phyloP scores from a whole-genome alignment of 1,140 invertebrate genomes.

The Hyphantria cunea region DNA sequence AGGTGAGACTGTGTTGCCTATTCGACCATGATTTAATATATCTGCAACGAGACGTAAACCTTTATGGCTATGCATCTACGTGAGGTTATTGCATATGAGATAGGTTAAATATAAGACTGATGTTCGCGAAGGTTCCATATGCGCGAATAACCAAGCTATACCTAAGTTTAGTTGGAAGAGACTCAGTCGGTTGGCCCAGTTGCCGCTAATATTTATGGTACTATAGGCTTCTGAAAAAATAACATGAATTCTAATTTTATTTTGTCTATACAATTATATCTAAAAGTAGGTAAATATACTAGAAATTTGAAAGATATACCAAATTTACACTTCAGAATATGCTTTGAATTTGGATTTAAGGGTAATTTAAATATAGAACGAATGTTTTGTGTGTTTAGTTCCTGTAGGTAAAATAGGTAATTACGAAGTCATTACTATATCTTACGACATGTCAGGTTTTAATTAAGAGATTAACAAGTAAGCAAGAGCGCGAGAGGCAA shows the following conservation, averaged over 20 bases:
- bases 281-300: too few relatives aligned
- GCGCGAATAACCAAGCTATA: too few relatives aligned
- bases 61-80: slow-evolving; percentile 50
- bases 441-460: slow-evolving; percentile 45
- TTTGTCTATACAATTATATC: too few relatives aligned
- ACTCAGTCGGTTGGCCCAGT: too few relatives aligned
- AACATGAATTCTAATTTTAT: too few relatives aligned
- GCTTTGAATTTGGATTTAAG: too few relatives aligned
- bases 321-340: too few relatives aligned
- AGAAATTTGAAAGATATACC: too few relatives aligned
- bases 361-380: too few relatives aligned
- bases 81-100: slow-evolving; percentile 50
- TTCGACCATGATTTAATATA: slow-evolving; percentile 44
- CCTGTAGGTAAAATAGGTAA: slow-evolving; percentile 1
- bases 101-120: slow-evolving; percentile 47
- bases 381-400: too few relatives aligned
- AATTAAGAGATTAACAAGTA: slow-evolving; percentile 75
- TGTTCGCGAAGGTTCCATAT: slow-evolving; percentile 10
- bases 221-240: too few relatives aligned
- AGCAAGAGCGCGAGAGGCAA: slow-evolving; percentile 56
- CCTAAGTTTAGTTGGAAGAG: neutral
- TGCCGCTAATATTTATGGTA: too few relatives aligned
- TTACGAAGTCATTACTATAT: slow-evolving; percentile 17
- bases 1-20: slow-evolving; percentile 53
- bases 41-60: slow-evolving; percentile 39